Evolutionary conservation across 2,888 invertebrate species (phyloP).

Genomic region (Geotrupes spiniger): DNA sequence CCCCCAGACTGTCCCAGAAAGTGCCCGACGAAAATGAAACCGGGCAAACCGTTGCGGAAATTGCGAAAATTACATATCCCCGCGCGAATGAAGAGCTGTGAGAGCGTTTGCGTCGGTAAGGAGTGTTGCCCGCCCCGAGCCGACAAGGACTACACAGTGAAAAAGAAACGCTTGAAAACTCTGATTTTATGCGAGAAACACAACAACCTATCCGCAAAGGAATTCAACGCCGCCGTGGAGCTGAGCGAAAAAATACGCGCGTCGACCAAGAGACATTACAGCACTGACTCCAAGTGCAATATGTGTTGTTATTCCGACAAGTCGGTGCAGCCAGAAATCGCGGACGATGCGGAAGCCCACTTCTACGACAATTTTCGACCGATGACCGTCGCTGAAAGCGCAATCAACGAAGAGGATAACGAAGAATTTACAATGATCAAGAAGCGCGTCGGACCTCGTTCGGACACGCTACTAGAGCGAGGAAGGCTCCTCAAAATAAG

Average conservation of each 20-base stretch:
- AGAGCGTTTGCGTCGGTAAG: not conserved
- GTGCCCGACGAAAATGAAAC: not conserved
- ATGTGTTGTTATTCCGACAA: slow-evolving; percentile 20
- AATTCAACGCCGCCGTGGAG: slow-evolving; percentile 4
- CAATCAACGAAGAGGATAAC: slow-evolving; percentile 8
- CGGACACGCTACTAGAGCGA: too few species aligned
- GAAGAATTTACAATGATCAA: slow-evolving; percentile 12
- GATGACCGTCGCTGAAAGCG: not conserved
- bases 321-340: slow-evolving; percentile 11
- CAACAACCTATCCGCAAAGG: slow-evolving; percentile 15
- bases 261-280: slow-evolving; percentile 3
- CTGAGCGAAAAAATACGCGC: too few species aligned
- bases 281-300: slow-evolving; percentile 11
- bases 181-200: slow-evolving; percentile 13
- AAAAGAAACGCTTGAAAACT: slow-evolving; percentile 16
- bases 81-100: slow-evolving; percentile 4
- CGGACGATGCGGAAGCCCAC: not conserved
- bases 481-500: too few species aligned
- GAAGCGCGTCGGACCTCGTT: slow-evolving; percentile 12
- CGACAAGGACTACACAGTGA: slow-evolving; percentile 20
- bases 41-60: slow-evolving; percentile 7
- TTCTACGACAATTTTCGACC: not conserved
- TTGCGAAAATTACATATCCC: slow-evolving; percentile 7
- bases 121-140: slow-evolving; percentile 15
- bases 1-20: slow-evolving; percentile 9